Base-by-base conservation (phyloP, 2,888 invertebrate species). In the Apotomis capreana region DNA sequence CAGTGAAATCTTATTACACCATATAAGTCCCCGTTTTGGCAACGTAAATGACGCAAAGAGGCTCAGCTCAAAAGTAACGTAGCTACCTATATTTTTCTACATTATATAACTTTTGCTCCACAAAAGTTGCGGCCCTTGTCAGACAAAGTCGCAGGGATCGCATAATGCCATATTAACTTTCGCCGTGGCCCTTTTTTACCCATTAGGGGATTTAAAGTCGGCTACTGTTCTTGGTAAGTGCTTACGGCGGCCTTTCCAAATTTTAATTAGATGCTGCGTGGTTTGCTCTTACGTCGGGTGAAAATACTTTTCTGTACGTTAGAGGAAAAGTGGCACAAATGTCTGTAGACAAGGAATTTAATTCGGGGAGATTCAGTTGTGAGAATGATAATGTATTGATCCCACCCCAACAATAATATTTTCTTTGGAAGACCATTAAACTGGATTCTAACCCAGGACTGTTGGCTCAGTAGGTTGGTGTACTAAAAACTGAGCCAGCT, bases 221-320 rank as follows among this genome's bases (percentile, higher is more conserved):
- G 55, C 46, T 55, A 55, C 64, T 63, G 37, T 64, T 57, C 65
- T 57, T 65, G 57, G 65, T 57, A 36, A 65, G 65, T 57, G 55
- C 65, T 65, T 65, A 64, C 54, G 65, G 15, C 55, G 44, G 15
- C 55, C 65, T 65, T 64, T 65, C 55, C 55, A 57, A 65, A 57
- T 65, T 65, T 65, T 57, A 65, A 65, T 65, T 65, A 65, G 65
- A 57, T 65, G 26, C 55, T 65, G 26, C 55, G 65, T 55, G 54
- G 64, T 44, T 63, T 54, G 26, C 54, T 61, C 46, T 55, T 55
- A 9, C 15, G 10, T n/a, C 4, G 46, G n/a, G 36, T 26, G 36
- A 51, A 46, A 65, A 64, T 40, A n/a, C 3, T 6, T 44, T 55
- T 44, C 15, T n/a, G 40, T 10, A 36, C 10, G 52, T 13, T 40